Evolutionary conservation across 2,797 vertebrate genomes (phyloP), one percentile per base, ranked within the genome.

Genomic region (Sebastes nivosus): DNA sequence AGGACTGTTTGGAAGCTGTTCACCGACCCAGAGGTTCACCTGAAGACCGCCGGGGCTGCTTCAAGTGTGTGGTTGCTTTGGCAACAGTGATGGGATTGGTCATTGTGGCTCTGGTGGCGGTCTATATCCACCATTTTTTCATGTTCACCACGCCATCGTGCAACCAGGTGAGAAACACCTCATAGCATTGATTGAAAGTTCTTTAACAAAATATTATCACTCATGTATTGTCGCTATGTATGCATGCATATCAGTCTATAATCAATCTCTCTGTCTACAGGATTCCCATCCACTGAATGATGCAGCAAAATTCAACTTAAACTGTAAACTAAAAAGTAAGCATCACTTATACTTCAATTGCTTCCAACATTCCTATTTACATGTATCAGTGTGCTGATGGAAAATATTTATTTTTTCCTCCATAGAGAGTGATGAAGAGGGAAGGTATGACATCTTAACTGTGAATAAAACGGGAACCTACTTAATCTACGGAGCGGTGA

Each of bases 81-180:
- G 34, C n/a, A 25, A 1, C 52, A 20, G 27, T 81, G 58, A 76
- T 86, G 63, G 81, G 42, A n/a, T 1, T 92, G 57, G 14, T 81
- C 13, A 3, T 27, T 24, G 27, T 68, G 34, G 54, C n/a, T 25
- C 55, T 89, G n/a, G 18, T 67, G 20, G 61, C 0, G 0, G 57
- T 14, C 14, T 69, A 88, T 13, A 7, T 80, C 34, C 20, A 86
- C 25, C 0, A 59, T 22, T 5, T 9, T 10, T 46, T 68, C 14
- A 1, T 72, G 9, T 65, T 55, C 11, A 9, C 20, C 0, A 1
- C 6, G 20, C 5, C 80, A 11, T 27, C 66, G 5, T 70, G 64
- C 42, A 65, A 29, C 12, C 75, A 76, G 93, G 93, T 93, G 46
- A 89, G 89, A 70, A 75, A 71, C n/a, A n/a, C 6, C 4, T 60